Percentiles rank a stretch among this genome's conserved stretches.
phyloP scores from a whole-genome alignment of 2,888 invertebrate genomes.

The Cerastis rubricosa region DNA sequence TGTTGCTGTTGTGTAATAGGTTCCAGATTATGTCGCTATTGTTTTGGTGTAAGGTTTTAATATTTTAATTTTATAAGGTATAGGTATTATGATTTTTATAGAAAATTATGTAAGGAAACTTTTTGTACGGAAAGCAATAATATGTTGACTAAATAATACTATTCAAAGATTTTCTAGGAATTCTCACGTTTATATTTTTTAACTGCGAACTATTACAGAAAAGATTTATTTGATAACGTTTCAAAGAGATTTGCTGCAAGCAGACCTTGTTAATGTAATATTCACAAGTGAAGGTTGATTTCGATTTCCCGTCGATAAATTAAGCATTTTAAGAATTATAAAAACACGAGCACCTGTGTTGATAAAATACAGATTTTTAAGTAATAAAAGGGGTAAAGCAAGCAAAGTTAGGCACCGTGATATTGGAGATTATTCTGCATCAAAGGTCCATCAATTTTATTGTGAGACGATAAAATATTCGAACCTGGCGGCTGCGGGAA shows the following conservation, averaged over 20 bases:
- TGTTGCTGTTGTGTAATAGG: constrained; percentile 58
- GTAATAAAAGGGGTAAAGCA: constrained; percentile 54
- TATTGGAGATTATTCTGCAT: constrained; percentile 83
- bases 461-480: constrained; percentile 73
- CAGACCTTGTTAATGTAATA: neutral
- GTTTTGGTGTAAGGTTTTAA: constrained; percentile 15
- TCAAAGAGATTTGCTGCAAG: constrained; percentile 60
- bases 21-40: constrained; percentile 35
- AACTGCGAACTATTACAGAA: constrained; percentile 45
- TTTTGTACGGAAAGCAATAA: neutral
- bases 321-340: neutral
- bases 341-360: neutral
- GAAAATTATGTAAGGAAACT: neutral
- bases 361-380: constrained; percentile 12
- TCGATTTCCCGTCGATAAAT: neutral
- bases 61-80: neutral
- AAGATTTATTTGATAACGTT: constrained; percentile 60
- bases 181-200: constrained; percentile 54
- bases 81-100: neutral
- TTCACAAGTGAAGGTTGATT: neutral
- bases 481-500: constrained; percentile 66
- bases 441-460: constrained; percentile 77
- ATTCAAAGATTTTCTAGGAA: constrained; percentile 27
- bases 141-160: neutral
- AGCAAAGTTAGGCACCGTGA: constrained; percentile 79